A percentile compares a stretch with the other conserved stretches of the same genome.
Evolutionary conservation across 1,140 invertebrate species (phyloP).

Genomic region (Drosophila simulans): DNA sequence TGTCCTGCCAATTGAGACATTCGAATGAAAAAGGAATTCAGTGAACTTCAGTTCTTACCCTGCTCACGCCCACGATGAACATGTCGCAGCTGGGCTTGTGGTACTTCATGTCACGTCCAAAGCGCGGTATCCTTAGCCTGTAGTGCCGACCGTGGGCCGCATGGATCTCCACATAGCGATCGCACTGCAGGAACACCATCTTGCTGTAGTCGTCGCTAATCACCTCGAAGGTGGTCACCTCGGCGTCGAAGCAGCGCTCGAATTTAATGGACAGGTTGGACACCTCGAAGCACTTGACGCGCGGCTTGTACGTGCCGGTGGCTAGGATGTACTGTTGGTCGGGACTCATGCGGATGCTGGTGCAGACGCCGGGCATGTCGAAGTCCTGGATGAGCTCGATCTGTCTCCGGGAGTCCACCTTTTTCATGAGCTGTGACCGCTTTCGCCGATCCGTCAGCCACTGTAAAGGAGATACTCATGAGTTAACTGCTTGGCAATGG

Average conservation of each 20-base stretch:
- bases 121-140: constrained; percentile 95
- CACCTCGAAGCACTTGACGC: constrained; percentile 98
- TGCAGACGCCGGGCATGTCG: constrained; percentile 98
- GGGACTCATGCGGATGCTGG: constrained; percentile 92
- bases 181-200: constrained; percentile 92
- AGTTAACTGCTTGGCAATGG: constrained; percentile 68
- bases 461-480: constrained; percentile 85
- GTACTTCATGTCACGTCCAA: constrained; percentile 97
- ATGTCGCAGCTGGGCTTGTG: constrained; percentile 96
- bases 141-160: constrained; percentile 96
- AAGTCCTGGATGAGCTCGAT: constrained; percentile 99
- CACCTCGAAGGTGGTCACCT: constrained; percentile 94
- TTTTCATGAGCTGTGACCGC: constrained; percentile 93
- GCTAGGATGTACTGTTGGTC: constrained; percentile 97
- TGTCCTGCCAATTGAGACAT: constrained; percentile 86
- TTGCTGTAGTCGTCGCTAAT: constrained; percentile 96
- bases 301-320: constrained; percentile 98
- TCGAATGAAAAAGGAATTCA: too few species aligned
- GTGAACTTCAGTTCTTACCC: constrained; percentile 84
- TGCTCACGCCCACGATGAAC: constrained; percentile 94
- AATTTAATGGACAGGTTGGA: constrained; percentile 98
- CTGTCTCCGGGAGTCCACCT: constrained; percentile 94
- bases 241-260: constrained; percentile 98
- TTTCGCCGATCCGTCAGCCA: constrained; percentile 97
- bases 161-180: constrained; percentile 98